A percentile compares a stretch with the other conserved stretches of the same genome.
Conservation (phyloP, 2,888 invertebrate genomes). For the Saturnia japonica region DNA sequence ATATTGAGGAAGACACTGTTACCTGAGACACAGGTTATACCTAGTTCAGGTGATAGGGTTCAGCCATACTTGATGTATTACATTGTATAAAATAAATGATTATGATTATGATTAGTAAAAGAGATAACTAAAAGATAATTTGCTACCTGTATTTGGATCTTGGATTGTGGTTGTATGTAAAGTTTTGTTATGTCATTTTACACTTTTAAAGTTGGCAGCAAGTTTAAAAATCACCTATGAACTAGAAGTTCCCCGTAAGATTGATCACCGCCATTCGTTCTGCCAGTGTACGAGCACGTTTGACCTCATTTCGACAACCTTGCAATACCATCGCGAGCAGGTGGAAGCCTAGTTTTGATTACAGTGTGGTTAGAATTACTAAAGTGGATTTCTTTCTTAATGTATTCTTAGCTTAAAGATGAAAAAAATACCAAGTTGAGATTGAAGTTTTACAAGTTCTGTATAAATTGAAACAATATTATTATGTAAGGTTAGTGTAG, state of each 20-base stretch:
- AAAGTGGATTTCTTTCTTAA: not conserved
- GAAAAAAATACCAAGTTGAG: not conserved
- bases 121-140: not conserved
- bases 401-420: not conserved
- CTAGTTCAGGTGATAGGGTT: too few species aligned
- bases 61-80: too few species aligned
- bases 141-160: not conserved
- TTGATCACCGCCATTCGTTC: conserved; percentile 46
- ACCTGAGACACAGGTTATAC: too few species aligned
- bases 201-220: not conserved
- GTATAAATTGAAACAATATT: not conserved
- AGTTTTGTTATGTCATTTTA: not conserved
- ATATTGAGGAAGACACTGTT: too few species aligned
- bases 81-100: too few species aligned
- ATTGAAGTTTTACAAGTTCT: not conserved
- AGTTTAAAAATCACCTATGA: conserved; percentile 19
- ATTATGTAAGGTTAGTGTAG: not conserved
- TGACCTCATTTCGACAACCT: conserved; percentile 41
- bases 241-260: conserved; percentile 41
- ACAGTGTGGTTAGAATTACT: not conserved
- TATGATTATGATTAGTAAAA: not conserved
- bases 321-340: conserved; percentile 32
- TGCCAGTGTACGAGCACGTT: conserved; percentile 37
- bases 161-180: not conserved
- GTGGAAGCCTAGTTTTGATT: conserved; percentile 2